Percentiles rank a stretch among this genome's conserved stretches.
These are phyloP conservation scores for Triplophysa rosa DNA, from an alignment of 2,113 vertebrate species.

Conservation along the genomic window DNA sequence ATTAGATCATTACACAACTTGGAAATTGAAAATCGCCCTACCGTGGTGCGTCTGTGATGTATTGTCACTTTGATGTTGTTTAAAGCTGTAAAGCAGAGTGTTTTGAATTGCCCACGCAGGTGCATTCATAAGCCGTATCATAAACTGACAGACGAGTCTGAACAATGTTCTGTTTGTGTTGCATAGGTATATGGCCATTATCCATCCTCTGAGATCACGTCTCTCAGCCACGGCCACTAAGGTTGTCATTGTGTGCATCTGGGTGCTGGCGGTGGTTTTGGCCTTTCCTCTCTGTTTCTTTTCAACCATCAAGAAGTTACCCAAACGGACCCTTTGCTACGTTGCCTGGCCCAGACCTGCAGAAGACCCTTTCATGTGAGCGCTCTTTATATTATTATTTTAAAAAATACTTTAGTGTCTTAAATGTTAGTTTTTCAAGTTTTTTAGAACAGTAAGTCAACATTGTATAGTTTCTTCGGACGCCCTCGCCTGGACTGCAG, in stretches of 20 bases:
- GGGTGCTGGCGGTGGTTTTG: conserved; percentile 90
- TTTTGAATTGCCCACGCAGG: too few relatives aligned
- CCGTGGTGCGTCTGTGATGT: conserved; percentile 1
- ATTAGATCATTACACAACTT: conserved; percentile 19
- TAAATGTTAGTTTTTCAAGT: too few relatives aligned
- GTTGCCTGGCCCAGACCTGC: conserved; percentile 87
- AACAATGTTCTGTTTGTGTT: conserved; percentile 9
- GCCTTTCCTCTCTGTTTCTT: conserved; percentile 95
- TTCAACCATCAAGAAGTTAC: conserved; percentile 82
- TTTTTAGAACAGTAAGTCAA: too few relatives aligned
- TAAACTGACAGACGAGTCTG: not conserved
- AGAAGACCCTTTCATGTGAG: conserved; percentile 91
- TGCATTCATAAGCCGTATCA: too few relatives aligned
- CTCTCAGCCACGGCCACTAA: conserved; percentile 91
- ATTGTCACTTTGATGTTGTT: not conserved
- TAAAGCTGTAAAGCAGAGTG: not conserved
- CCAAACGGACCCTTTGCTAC: conserved; percentile 86
- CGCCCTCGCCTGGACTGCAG: too few relatives aligned
- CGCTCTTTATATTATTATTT: not conserved
- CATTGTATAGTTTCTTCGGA: too few relatives aligned
- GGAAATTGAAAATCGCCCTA: not conserved
- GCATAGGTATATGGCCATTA: conserved; percentile 95
- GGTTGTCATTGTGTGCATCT: conserved; percentile 89
- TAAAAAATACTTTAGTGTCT: not conserved
- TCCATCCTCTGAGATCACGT: conserved; percentile 92